phyloP scores from a whole-genome alignment of 2,888 invertebrate genomes.

The Cataglyphis rosenhaueri region DNA sequence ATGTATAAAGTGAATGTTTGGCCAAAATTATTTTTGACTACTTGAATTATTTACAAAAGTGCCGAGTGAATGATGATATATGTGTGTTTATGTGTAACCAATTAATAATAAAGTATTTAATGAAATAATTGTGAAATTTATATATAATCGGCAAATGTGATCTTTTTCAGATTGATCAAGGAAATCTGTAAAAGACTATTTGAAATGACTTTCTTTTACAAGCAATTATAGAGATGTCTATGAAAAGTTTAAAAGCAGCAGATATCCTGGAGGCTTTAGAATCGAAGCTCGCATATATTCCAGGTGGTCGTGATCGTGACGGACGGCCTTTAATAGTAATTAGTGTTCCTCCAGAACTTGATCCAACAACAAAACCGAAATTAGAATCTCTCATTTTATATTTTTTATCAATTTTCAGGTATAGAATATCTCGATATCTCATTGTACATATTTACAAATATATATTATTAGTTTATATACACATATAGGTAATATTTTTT shows the following conservation, averaged over 20 bases:
- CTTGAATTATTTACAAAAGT: not conserved
- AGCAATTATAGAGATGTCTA: conserved; percentile 73
- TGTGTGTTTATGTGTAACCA: not conserved
- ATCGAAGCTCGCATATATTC: conserved; percentile 88
- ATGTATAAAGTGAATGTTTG: not conserved
- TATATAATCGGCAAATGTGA: not conserved
- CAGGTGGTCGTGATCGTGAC: conserved; percentile 89
- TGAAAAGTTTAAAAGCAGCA: conserved; percentile 86
- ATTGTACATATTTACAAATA: not conserved
- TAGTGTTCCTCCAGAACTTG: conserved; percentile 87
- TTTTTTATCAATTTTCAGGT: conserved; percentile 87
- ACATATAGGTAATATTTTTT: not conserved
- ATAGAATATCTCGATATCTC: conserved; percentile 50
- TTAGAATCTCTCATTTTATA: conserved; percentile 86
- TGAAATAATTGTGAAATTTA: not conserved
- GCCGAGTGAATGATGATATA: not conserved
- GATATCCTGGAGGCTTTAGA: conserved; percentile 88
- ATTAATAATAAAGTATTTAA: not conserved
- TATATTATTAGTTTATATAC: not conserved
- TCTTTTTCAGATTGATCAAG: not conserved
- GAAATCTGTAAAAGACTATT: not conserved
- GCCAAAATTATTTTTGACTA: not conserved
- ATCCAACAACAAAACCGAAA: conserved; percentile 82
- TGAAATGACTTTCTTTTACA: conserved; percentile 1
- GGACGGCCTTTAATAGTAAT: conserved; percentile 89